Evolutionary conservation across 2,888 invertebrate species (phyloP).

Genomic region (Caenorhabditis angaria): DNA sequence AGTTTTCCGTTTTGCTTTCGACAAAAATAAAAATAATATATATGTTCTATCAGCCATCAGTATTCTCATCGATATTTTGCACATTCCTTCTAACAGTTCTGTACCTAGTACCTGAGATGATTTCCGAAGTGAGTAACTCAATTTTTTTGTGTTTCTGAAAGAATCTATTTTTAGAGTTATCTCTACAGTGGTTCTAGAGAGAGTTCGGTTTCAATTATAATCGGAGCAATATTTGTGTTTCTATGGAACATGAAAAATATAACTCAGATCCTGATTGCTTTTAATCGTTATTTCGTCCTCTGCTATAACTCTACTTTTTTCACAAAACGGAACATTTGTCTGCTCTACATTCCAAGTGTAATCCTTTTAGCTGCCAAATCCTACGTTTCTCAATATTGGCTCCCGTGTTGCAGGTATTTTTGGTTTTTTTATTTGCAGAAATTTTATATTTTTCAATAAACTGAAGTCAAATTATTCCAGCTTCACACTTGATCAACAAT

Average conservation of each 20-base stretch:
- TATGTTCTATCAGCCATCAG: slow-evolving; percentile 48
- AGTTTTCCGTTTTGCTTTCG: slow-evolving; percentile 23
- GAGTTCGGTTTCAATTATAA: slow-evolving; percentile 10
- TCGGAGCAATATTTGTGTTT: slow-evolving; percentile 43
- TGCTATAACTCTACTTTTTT: slow-evolving; percentile 26
- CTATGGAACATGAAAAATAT: slow-evolving; percentile 47
- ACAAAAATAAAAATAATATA: slow-evolving; percentile 30
- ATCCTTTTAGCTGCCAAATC: slow-evolving; percentile 25
- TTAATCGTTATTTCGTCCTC: slow-evolving; percentile 43
- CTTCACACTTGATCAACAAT: background rate
- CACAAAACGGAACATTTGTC: slow-evolving; percentile 16
- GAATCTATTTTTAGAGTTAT: slow-evolving; percentile 22
- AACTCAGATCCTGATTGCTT: slow-evolving; percentile 49
- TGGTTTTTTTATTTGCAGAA: too few species aligned
- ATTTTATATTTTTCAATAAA: too few species aligned
- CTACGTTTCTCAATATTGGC: slow-evolving; percentile 41
- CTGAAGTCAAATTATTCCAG: too few species aligned
- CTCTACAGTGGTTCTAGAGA: slow-evolving; percentile 26
- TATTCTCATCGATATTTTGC: slow-evolving; percentile 41
- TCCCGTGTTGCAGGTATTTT: slow-evolving; percentile 48
- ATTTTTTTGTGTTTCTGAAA: slow-evolving; percentile 6
- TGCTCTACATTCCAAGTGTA: slow-evolving; percentile 7
- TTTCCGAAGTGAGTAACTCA: background rate
- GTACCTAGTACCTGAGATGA: slow-evolving; percentile 19
- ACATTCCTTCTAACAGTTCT: slow-evolving; percentile 32